These are phyloP conservation scores for Medauroidea extradentata DNA, from an alignment of 1,140 invertebrate species.

Conservation along the genomic window DNA sequence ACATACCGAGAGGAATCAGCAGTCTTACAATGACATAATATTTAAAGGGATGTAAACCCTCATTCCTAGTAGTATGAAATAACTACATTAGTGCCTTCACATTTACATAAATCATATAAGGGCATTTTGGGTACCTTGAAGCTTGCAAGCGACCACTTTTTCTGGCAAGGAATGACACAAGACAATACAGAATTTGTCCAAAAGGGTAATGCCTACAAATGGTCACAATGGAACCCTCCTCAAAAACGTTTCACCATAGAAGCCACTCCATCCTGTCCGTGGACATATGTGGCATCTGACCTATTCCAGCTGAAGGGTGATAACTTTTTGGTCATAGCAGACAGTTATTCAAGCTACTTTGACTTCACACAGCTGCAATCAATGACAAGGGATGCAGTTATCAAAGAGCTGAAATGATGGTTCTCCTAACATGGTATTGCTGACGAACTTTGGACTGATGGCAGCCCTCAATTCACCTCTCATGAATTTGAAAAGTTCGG, in stretches of 20 bases:
- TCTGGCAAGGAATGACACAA: conserved; percentile 3
- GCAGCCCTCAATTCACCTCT: no score
- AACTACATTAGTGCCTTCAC: no score
- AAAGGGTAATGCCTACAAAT: background rate
- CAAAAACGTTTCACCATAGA: background rate
- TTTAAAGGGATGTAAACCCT: no score
- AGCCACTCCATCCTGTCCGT: background rate
- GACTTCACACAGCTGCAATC: background rate
- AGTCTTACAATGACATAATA: no score
- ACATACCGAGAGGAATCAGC: no score
- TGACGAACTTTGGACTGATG: background rate
- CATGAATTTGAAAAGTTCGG: no score
- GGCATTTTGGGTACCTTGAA: no score
- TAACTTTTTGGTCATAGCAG: background rate
- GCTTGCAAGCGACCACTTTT: conserved; percentile 3
- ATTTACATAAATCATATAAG: no score
- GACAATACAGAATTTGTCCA: conserved; percentile 1
- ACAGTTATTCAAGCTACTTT: background rate
- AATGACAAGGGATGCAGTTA: background rate
- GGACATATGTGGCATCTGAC: background rate
- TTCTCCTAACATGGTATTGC: conserved; percentile 5
- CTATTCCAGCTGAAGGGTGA: background rate
- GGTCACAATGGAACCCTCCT: no score
- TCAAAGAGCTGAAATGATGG: background rate
- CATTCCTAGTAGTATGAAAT: no score